Evolutionary conservation across 2,888 invertebrate genomes (phyloP).

Genomic region (Megamerina dolium): DNA sequence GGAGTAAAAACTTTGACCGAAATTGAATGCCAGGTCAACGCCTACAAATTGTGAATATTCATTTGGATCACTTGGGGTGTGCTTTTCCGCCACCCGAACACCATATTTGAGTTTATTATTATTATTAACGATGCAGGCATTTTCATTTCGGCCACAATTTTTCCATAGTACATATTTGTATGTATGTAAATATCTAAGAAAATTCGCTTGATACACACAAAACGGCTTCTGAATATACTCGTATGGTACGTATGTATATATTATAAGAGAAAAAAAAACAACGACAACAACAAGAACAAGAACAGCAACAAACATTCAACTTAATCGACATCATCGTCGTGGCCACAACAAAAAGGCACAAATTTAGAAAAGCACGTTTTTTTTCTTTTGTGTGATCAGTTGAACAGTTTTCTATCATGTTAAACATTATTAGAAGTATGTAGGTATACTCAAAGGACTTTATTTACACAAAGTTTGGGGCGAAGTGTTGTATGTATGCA

Average conservation of each 20-base stretch:
- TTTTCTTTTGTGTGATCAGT: conserved; percentile 23
- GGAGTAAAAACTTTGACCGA: conserved; percentile 36
- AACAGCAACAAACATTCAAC: too few relatives aligned
- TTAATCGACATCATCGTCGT: too few relatives aligned
- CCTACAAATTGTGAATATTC: too few relatives aligned
- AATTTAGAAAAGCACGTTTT: conserved; percentile 23
- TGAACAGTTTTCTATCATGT: conserved; percentile 31
- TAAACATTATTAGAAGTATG: conserved; percentile 19
- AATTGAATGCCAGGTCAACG: conserved; percentile 25
- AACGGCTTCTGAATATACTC: too few relatives aligned
- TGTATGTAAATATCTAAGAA: conserved; percentile 4
- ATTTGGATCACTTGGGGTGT: too few relatives aligned
- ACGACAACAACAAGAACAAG: background rate
- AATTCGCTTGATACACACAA: conserved; percentile 34
- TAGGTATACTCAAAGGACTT: conserved; percentile 37
- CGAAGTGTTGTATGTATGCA: background rate
- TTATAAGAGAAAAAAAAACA: background rate
- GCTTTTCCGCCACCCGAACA: too few relatives aligned
- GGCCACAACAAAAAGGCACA: conserved; percentile 12
- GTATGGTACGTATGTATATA: too few relatives aligned
- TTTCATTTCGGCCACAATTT: conserved; percentile 40
- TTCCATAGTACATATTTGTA: conserved; percentile 10
- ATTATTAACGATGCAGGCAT: too few relatives aligned
- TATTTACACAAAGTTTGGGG: conserved; percentile 45
- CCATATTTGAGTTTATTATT: too few relatives aligned